Evolutionary conservation across 2,888 invertebrate species (phyloP), one percentile per base, ranked within the genome.

Genomic region (Hyppa rectilinea): DNA sequence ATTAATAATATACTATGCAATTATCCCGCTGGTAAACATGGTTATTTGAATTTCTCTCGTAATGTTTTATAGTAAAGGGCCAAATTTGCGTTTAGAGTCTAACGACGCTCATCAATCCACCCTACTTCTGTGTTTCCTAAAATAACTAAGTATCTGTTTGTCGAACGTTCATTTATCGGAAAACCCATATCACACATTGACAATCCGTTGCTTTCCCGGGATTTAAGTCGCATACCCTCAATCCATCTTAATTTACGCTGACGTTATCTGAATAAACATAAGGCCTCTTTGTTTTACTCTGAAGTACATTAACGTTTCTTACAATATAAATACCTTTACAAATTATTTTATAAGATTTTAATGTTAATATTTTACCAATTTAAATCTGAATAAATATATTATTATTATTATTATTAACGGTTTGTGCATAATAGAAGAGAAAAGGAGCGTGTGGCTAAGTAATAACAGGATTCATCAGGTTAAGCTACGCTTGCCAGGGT

Each of bases 161-260:
- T 47, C 29, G 12, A 64, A 75, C 12, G 36, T 66, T 47, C 20
- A 55, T 75, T 75, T 75, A 75, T 74, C 55, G 23, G 65, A 5
- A 52, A 65, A 72, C 71, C 75, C 66, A 55, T 3, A 75, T 75
- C 66, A 56, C 45, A 55, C 14, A 43, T 47, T 72, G 75, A 49
- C 66, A 72, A 63, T 55, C 14, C 75, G 14, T 36, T 75, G 7
- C 29, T 55, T 36, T 2, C 29, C 31, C 43, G 9, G 26, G 29
- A 62, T 34, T 64, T 74, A 6, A 36, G 40, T 40, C 47, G 7
- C 12, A 55, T 40, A 55, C 36, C 66, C 75, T 55, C 55, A 23
- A 72, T 75, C 47, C 29, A 72, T 75, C 55, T 72, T 75, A 40
- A 72, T 72, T 75, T 75, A 7, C 29, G n/a, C 29, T 75, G 66